phyloP scores from a whole-genome alignment of 2,113 vertebrate species.

The Nyctibius bracteatus region DNA sequence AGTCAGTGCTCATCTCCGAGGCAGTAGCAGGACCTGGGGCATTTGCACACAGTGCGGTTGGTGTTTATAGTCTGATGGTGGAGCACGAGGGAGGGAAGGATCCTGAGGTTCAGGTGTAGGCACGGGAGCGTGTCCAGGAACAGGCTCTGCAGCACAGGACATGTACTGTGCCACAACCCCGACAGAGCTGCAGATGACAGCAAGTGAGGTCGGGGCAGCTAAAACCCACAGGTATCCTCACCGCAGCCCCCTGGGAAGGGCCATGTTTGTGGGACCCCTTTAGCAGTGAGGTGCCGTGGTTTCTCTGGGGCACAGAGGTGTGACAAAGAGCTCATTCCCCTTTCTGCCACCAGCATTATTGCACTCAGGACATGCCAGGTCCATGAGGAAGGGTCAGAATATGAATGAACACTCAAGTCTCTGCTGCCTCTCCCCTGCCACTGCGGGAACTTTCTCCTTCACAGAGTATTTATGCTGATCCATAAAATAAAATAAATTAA shows the following conservation, averaged over 20 bases:
- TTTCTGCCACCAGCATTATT: not conserved
- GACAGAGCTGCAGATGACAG: not conserved
- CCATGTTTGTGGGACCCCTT: fast-evolving
- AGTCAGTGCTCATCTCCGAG: fast-evolving
- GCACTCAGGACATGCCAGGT: fast-evolving
- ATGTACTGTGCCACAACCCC: not conserved
- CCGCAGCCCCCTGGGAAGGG: not conserved
- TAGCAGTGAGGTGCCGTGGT: fast-evolving
- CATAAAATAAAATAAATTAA: not conserved
- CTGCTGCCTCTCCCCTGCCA: not conserved
- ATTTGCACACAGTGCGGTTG: fast-evolving
- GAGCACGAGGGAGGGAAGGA: not conserved
- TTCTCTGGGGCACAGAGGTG: not conserved
- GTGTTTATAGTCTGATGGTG: not conserved
- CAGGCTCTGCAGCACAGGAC: not conserved
- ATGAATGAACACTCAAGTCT: fast-evolving
- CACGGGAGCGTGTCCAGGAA: not conserved
- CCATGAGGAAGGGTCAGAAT: not conserved
- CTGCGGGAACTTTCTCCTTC: not conserved
- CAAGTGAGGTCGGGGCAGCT: not conserved
- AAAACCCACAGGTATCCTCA: not conserved
- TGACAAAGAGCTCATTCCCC: not conserved
- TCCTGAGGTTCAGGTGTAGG: not conserved
- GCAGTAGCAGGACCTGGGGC: not conserved
- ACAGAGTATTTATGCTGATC: not conserved